Percentiles rank a stretch among this genome's conserved stretches.
Evolutionary conservation across 2,888 invertebrate genomes (phyloP).

Genomic region (Pollenia amentaria): DNA sequence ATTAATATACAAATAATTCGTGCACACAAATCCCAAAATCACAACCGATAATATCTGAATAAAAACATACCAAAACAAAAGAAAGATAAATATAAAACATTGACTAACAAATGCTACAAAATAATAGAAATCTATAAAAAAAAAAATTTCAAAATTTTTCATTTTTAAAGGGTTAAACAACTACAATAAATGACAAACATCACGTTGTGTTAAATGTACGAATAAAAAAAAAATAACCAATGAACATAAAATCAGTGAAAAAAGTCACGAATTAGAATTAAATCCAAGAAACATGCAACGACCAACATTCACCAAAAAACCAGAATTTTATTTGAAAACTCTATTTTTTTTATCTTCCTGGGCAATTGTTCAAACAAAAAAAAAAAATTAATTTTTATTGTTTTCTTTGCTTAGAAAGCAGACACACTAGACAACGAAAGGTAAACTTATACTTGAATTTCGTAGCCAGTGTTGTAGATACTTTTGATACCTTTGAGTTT

Average conservation of each 20-base stretch:
- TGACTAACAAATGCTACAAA: background rate
- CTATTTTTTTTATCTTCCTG: conserved; percentile 11
- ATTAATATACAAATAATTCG: too few relatives aligned
- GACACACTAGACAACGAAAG: conserved; percentile 4
- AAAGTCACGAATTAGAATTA: conserved; percentile 48
- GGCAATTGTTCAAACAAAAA: conserved; percentile 7
- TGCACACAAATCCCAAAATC: too few relatives aligned
- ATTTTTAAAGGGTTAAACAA: conserved; percentile 36
- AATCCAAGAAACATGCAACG: conserved; percentile 3
- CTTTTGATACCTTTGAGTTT: background rate
- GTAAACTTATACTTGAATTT: background rate
- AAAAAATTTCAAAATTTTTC: background rate
- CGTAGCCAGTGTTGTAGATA: background rate
- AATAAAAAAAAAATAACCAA: conserved; percentile 22
- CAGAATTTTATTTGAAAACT: conserved; percentile 12
- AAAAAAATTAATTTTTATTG: conserved; percentile 20
- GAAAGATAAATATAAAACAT: background rate
- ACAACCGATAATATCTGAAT: too few relatives aligned
- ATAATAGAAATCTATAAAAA: background rate
- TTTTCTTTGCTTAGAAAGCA: conserved; percentile 13
- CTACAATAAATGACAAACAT: conserved; percentile 2
- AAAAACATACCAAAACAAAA: background rate
- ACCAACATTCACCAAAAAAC: conserved; percentile 39
- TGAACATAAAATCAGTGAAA: background rate
- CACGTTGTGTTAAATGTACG: background rate